These are phyloP conservation scores for Hermodice carunculata DNA, from an alignment of 2,888 invertebrate genomes.

Conservation along the genomic window DNA sequence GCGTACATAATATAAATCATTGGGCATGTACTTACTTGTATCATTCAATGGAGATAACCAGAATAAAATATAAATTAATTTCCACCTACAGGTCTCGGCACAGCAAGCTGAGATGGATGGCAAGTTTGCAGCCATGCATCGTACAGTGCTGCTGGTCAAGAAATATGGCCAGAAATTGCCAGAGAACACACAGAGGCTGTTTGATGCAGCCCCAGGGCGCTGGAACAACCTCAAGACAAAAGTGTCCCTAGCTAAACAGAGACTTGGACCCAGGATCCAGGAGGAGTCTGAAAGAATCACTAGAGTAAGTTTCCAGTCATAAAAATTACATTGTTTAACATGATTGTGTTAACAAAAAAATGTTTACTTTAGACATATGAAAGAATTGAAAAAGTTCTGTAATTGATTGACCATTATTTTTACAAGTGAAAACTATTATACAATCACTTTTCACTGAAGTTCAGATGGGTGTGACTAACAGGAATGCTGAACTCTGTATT, in stretches of 20 bases:
- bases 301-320: slow-evolving; percentile 54
- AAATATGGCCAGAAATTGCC: slow-evolving; percentile 66
- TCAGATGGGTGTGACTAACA: too few species aligned
- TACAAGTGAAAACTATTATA: too few species aligned
- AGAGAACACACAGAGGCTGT: slow-evolving; percentile 60
- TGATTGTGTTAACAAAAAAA: too few species aligned
- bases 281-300: slow-evolving; percentile 67
- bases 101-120: slow-evolving; percentile 68
- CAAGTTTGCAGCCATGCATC: slow-evolving; percentile 68
- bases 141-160: slow-evolving; percentile 65
- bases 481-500: too few species aligned
- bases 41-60: neutral
- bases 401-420: too few species aligned
- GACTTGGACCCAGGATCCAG: slow-evolving; percentile 68
- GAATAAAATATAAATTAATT: neutral
- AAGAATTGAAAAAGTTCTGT: too few species aligned
- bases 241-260: slow-evolving; percentile 68
- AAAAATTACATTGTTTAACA: too few species aligned
- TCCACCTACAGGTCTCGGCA: slow-evolving; percentile 60
- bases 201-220: slow-evolving; percentile 63
- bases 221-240: slow-evolving; percentile 69
- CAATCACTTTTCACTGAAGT: too few species aligned
- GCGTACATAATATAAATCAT: too few species aligned
- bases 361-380: too few species aligned
- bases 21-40: too few species aligned